Base-by-base conservation (phyloP, 37 sponge, comb jelly and placozoan genomes). In the Tethya wilhelma region DNA sequence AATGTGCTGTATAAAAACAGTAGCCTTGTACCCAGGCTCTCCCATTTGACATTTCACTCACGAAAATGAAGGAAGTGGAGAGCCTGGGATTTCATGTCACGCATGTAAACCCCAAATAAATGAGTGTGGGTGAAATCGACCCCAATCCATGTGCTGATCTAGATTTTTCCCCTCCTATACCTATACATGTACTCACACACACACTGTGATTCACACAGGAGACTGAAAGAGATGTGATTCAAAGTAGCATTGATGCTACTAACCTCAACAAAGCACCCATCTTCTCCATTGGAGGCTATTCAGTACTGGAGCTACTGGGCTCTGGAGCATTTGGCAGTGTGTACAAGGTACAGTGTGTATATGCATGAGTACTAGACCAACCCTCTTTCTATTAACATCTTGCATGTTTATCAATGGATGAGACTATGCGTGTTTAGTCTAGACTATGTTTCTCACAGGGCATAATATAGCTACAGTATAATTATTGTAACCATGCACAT, bases 251-350 rank as follows among this genome's bases (percentile, higher is more conserved):
- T 8, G 79, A 84, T 25, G 69, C 67, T 19, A 67, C 80, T 29
- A 84, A 92, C 64, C 79, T 80, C 38, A 67, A 84, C 69, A 78
- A 79, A 31, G 79, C 79, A 0, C 91, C 91, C 11, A 49, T 88
- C 43, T 83, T 75, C 67, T 59, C 79, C 11, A 77, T 88, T 8
- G 93, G 90, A 4, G 60, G 59, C 38, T 96, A 96, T 44, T 67
- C 71, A 0, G 94, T 93, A 9, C 36, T 88, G 19, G 97, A 90
- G 49, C 83, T 88, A 23, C 89, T 96, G 7, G 97, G 97, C 0
- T 67, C 89, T 22, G 97, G 97, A 2, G 97, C 97, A 19, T 96
- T 90, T 58, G 97, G 97, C 34, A 87, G 81, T 49, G 97, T 96
- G 39, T 96, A 96, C 84, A 93, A 88, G 71, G 97, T 92, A 33